Base-by-base conservation (phyloP, 2,797 vertebrate genomes). In the Sphenopsis melanotis region DNA sequence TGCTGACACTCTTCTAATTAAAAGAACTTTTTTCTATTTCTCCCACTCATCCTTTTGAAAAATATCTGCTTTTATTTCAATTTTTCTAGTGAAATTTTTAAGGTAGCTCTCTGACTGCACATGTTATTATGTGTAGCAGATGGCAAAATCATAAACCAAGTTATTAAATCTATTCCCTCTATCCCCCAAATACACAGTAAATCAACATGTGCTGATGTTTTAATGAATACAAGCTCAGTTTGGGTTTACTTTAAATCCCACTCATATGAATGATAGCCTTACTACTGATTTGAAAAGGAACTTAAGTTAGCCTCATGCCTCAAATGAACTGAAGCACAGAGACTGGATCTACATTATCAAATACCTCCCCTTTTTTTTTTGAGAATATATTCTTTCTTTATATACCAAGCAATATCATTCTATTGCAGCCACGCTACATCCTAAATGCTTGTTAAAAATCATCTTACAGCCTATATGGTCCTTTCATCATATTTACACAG, bases 91-190 rank as follows among this genome's bases (percentile, higher is more conserved):
- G 23, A 86, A 60, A 70, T 72, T 82, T 87, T 81, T 83, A 78
- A 92, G 57, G 46, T 56, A 87, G 36, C 22, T 87, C 46, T 93
- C 39, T 44, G 24, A 80, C 53, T 85, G 72, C 37, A 65, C 50
- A 49, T 9, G 23, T 30, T 52, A 27, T 36, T 81, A 52, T 23
- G 34, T 5, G 14, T 10, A 94, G 77, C 87, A 92, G 83, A 90
- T 79, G 49, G 82, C 24, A 94, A 94, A 91, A 91, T 76, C 70
- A 65, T 72, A 93, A 90, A 92, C 21, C n/a, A 82, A 66, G 65
- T 87, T 96, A 97, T 94, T 76, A 93, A 87, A 89, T 63, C 42
- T 59, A 76, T 84, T 94, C 52, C 49, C 44, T 81, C 47, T 34
- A 69, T 90, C 24, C 34, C 68, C 69, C 39, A 89, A 85, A 89